These are phyloP conservation scores for Crotophaga sulcirostris DNA, from an alignment of 2,113 vertebrate species.

Conservation along the genomic window DNA sequence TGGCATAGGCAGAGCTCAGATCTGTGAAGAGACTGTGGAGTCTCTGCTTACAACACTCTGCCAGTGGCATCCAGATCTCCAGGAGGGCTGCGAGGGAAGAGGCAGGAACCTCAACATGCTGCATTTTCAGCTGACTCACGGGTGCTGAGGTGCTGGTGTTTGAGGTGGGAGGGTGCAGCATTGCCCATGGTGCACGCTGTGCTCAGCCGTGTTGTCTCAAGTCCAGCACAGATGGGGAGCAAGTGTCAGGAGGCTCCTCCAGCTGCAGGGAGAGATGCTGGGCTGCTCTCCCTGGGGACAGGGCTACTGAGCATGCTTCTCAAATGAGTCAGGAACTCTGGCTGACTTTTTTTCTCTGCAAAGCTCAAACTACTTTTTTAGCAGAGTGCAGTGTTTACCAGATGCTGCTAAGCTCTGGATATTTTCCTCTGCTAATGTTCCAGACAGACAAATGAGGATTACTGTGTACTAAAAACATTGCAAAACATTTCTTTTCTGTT, in stretches of 20 bases:
- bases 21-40: not conserved
- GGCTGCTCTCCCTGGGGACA: not conserved
- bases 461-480: not conserved
- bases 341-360: accelerated
- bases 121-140: not conserved
- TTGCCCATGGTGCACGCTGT: not conserved
- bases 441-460: not conserved
- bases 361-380: not conserved
- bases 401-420: not conserved
- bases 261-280: not conserved
- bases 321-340: not conserved
- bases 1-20: not conserved
- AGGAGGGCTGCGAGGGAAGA: not conserved
- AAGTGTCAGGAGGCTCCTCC: not conserved
- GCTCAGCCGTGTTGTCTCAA: not conserved
- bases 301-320: not conserved
- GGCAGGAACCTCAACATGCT: not conserved
- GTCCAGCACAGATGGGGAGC: not conserved
- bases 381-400: not conserved
- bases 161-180: not conserved
- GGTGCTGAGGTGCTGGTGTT: not conserved
- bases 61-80: not conserved
- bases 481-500: not conserved
- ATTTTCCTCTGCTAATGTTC: not conserved
- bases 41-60: not conserved